Percentiles rank a stretch among this genome's conserved stretches.
phyloP scores from a whole-genome alignment of 2,797 vertebrate genomes.

The Neopelma chrysocephalum region DNA sequence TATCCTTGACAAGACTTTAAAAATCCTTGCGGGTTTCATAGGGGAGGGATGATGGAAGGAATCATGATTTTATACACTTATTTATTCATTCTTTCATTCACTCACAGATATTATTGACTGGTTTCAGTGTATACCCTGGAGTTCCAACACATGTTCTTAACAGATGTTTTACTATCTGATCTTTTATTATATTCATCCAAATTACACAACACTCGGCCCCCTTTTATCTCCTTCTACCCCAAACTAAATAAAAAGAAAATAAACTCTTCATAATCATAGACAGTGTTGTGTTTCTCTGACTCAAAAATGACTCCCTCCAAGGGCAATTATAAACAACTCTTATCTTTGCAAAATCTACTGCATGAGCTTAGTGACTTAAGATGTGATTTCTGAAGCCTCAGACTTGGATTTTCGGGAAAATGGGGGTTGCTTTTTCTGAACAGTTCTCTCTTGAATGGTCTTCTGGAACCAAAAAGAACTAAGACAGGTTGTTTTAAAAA shows the following conservation, averaged over 20 bases:
- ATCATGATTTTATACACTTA: slow-evolving; percentile 44
- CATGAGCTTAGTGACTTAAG: neutral
- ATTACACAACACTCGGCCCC: slow-evolving; percentile 48
- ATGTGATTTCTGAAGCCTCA: neutral
- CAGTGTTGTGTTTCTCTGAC: slow-evolving; percentile 1
- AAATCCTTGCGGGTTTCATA: neutral
- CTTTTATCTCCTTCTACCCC: slow-evolving; percentile 35
- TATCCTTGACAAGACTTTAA: neutral
- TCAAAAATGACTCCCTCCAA: slow-evolving; percentile 30
- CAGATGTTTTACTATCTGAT: slow-evolving; percentile 75
- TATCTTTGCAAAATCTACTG: neutral
- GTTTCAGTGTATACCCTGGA: slow-evolving; percentile 69
- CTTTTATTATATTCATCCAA: slow-evolving; percentile 71
- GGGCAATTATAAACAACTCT: slow-evolving; percentile 30
- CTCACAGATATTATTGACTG: slow-evolving; percentile 65
- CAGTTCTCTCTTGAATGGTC: neutral
- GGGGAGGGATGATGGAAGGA: neutral
- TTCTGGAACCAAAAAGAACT: neutral
- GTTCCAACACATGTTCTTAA: slow-evolving; percentile 74
- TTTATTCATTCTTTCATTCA: slow-evolving; percentile 68
- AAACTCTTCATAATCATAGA: slow-evolving; percentile 34
- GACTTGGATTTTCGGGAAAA: neutral
- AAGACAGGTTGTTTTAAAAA: neutral
- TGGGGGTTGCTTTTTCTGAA: neutral
- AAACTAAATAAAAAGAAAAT: slow-evolving; percentile 68